Base-by-base conservation (phyloP, 2,113 vertebrate genomes). In the Hippocampus comes region DNA sequence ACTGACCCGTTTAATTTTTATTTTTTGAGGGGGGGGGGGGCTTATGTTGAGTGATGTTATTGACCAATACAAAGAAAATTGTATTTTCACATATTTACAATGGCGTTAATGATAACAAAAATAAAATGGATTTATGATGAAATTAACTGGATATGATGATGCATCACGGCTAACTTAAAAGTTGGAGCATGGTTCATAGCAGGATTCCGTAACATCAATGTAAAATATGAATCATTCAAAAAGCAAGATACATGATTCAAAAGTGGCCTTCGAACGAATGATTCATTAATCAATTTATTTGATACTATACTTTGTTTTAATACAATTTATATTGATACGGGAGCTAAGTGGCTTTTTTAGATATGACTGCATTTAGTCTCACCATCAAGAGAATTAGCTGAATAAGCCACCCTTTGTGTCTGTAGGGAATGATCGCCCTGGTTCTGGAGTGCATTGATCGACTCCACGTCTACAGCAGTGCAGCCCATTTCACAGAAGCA, bases 371-470 rank as follows among this genome's bases (percentile, higher is more conserved):
- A 60, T 60, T 30, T 30, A 12, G 9, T 27, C 5, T 43, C 15
- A 17, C 30, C 14, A 56, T 41, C 6, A 69, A 23, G 20, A 18
- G 17, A 60, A 46, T 56, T 42, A 9, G n/a, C 34, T 0, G 51
- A 73, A 46, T 38, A 63, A 68, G 60, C 2, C 34, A 30, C 71
- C 63, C 70, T 68, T 0, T 70, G 18, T 75, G 38, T 80, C 27
- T 67, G 10, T 10, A 99, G 97, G 96, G 97, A 60, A 97, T 99
- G 96, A 98, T 98, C 91, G 96, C 88, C 88, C 92, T 99, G 53
- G 96, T 98, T 42, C 87, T 98, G 70, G 95, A 98, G 89, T 98
- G 97, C 82, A 96, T 99, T 34, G 96, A 99, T 89, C 94, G 93
- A 8, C 89, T 99, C 46, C 96, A 98, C 14, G 91, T 97, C 12